A percentile compares a stretch with the other conserved stretches of the same genome.
These are phyloP conservation scores for Porites cylindrica DNA, from an alignment of 92 coral and sea anemone genomes.

Conservation along the genomic window DNA sequence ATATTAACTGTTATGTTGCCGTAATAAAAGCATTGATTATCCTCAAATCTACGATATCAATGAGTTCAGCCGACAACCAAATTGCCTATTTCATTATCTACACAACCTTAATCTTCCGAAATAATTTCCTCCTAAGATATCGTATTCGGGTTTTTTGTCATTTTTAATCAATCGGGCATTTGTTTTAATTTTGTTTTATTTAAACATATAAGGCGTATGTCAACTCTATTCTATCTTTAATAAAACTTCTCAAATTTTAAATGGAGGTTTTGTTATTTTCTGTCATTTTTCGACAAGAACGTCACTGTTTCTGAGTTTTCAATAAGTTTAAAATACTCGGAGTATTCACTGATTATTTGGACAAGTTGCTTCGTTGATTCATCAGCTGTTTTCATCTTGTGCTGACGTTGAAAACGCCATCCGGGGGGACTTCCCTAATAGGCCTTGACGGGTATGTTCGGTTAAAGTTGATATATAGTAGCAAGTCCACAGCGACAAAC, in stretches of 20 bases:
- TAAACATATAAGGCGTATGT: not conserved
- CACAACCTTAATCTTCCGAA: not conserved
- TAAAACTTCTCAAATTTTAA: not conserved
- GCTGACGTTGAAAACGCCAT: not conserved
- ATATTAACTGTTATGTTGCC: not conserved
- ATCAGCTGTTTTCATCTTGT: not conserved
- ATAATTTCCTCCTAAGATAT: not conserved
- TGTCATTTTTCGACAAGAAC: not conserved
- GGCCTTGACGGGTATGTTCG: no score
- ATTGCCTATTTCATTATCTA: not conserved
- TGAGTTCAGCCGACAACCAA: not conserved
- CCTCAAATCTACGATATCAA: not conserved
- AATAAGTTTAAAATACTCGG: not conserved
- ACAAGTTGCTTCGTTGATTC: not conserved
- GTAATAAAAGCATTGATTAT: slow-evolving; percentile 6
- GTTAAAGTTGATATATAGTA: no score
- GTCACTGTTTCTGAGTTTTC: not conserved
- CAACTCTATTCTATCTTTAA: not conserved
- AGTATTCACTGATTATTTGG: no score
- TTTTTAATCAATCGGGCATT: not conserved
- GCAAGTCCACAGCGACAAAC: no score
- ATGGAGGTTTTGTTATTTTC: not conserved
- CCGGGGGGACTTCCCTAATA: no score
- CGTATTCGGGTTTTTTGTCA: not conserved
- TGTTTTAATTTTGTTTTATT: no score